Base-by-base conservation (phyloP, 2,797 vertebrate species). In the Xenopus petersii region DNA sequence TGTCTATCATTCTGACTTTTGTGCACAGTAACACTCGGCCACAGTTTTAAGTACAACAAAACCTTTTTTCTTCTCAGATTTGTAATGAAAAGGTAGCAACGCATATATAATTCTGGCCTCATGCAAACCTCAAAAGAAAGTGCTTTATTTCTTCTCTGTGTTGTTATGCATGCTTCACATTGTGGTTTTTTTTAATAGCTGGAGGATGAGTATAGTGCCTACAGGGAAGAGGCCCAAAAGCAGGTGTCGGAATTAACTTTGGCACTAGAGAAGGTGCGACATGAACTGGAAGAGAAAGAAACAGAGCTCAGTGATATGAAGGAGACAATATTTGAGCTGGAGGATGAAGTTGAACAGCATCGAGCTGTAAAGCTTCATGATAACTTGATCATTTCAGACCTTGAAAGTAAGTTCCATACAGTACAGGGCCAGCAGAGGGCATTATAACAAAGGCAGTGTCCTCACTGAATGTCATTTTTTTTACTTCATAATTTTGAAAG, bases 271-370 rank as follows among this genome's bases (percentile, higher is more conserved):
- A 96, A 96, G 80, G 89, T 94, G 82, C 92, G 95, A 0, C 48
- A 87, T 36, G 96, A 97, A 1, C 84, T 97, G 51, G 94, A 96
- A 73, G 95, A 96, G 74, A 98, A 96, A 55, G 96, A 98, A 79
- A 95, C 95, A 0, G 96, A 98, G 81, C 92, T 96, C 48, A 93
- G 89, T 0, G 96, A 98, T 84, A 98, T 99, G 96, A 99, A 98
- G 80, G 96, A 99, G 83, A 98, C 94, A 11, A 98, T 98, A 85
- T 99, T 98, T 80, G 97, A 99, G 83, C 82, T 98, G 82, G 97
- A 99, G 84, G 97, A 99, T 36, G 96, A 99, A 86, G 96, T 99
- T 36, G 96, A 99, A 73, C 96, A 99, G 84, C 96, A 98, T 76
- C 90, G 96, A 66, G 96, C 96, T 5, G 93, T 98, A 46, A 99